Base-by-base conservation (phyloP, 2,888 invertebrate species). In the Tenthredo amoena region DNA sequence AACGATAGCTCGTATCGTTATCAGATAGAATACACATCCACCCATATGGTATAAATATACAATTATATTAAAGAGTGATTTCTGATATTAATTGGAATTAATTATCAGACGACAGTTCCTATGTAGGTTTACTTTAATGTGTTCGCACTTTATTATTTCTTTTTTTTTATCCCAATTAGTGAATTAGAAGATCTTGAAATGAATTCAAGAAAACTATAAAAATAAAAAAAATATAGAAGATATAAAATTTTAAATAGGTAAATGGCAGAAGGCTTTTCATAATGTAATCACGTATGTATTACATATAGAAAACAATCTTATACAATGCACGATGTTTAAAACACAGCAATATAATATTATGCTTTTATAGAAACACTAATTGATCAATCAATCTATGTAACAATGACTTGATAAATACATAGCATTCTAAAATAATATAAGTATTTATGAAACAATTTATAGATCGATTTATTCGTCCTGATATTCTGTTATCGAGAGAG, bases 381-480 rank as follows among this genome's bases (percentile, higher is more conserved):
- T 37, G 26, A 37, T 79, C 21, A 12, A 77, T 50, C 12, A 2
- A 62, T 12, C 26, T 62, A 62, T 62, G 62, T 62, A 68, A 68
- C 83, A 83, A 83, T 83, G 83, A 62, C 81, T 81, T 83, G 21
- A 71, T 7, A 47, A 83, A 83, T 81, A 81, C 37, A 81, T 71
- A 83, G 37, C 31, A 83, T 81, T 81, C 62, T 83, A 83, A 43
- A 83, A 31, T 68, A 68, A 83, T 71, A 50, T 47, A 68, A 68
- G 31, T 83, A 82, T 62, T 40, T 81, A 81, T 58, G 10, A 81
- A 81, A 71, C 21, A 77, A 50, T 26, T 26, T 10, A 9, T 26
- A 62, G 12, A 62, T 55, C 12, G 26, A 62, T 62, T 12, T 26
- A 62, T 62, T 62, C 10, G 62, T 62, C 62, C 62, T 18, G 34